These are phyloP conservation scores for Trichomycterus rosablanca DNA, from an alignment of 2,113 vertebrate species.

Conservation along the genomic window DNA sequence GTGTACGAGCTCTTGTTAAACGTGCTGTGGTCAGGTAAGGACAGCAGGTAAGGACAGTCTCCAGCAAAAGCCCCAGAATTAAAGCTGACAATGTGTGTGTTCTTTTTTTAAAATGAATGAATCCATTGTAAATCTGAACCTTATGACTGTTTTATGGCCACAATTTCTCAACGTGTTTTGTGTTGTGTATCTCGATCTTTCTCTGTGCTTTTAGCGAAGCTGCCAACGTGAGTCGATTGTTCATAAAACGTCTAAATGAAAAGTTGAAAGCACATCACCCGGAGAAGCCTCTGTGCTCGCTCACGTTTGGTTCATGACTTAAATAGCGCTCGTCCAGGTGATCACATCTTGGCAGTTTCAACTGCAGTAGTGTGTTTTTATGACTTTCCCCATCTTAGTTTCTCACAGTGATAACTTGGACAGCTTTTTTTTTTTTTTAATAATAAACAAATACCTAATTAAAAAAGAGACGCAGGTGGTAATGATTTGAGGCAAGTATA, in stretches of 20 bases:
- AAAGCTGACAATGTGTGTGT: not conserved
- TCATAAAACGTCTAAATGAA: slow-evolving; percentile 99
- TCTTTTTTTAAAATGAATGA: not conserved
- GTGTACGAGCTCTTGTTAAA: slow-evolving; percentile 77
- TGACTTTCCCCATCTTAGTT: slow-evolving; percentile 68
- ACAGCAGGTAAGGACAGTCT: slow-evolving; percentile 43
- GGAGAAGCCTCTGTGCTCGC: slow-evolving; percentile 99
- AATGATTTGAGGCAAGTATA: slow-evolving; percentile 36
- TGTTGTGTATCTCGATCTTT: slow-evolving; percentile 99
- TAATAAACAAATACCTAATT: slow-evolving; percentile 45
- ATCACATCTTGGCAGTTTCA: slow-evolving; percentile 99
- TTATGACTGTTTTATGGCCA: slow-evolving; percentile 87
- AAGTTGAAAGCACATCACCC: slow-evolving; percentile 98
- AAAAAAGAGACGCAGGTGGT: slow-evolving; percentile 49
- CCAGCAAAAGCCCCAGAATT: slow-evolving; percentile 49
- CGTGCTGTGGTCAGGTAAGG: slow-evolving; percentile 63
- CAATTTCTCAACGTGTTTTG: slow-evolving; percentile 89
- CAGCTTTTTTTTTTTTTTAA: slow-evolving; percentile 42
- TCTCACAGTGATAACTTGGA: slow-evolving; percentile 61
- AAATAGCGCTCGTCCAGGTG: slow-evolving; percentile 98
- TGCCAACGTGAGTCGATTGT: slow-evolving; percentile 99
- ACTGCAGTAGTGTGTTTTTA: slow-evolving; percentile 89
- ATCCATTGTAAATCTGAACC: slow-evolving; percentile 49
- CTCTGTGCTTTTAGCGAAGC: slow-evolving; percentile 99
- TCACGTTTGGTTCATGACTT: slow-evolving; percentile 99